A percentile compares a stretch with the other conserved stretches of the same genome.
phyloP scores from a whole-genome alignment of 2,797 vertebrate species.

The Gambelia wislizenii region DNA sequence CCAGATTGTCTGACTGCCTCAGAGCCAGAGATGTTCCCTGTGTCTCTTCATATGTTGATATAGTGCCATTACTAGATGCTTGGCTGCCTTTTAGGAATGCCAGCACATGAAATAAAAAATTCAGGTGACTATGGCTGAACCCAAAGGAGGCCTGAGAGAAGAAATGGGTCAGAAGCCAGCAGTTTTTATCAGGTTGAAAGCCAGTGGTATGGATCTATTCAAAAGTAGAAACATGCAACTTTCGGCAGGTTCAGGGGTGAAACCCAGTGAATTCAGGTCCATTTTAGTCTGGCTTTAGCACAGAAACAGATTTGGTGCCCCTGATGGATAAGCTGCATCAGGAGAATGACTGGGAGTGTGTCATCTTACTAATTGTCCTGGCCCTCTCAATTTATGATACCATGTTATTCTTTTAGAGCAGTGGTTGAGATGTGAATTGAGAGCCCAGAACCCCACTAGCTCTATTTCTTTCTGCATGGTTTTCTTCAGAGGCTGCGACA shows the following conservation, averaged over 20 bases:
- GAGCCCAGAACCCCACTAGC: background rate
- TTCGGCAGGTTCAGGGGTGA: background rate
- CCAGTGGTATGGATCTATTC: background rate
- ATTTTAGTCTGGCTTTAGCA: background rate
- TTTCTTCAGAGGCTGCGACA: background rate
- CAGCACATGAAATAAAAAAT: background rate
- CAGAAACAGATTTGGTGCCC: background rate
- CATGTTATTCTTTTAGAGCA: background rate
- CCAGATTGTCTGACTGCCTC: background rate
- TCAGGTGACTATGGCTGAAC: background rate
- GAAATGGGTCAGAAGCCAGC: background rate
- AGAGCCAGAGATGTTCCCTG: background rate
- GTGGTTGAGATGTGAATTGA: background rate
- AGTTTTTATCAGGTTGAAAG: background rate
- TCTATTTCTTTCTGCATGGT: background rate
- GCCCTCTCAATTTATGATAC: too few relatives aligned
- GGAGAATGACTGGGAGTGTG: background rate
- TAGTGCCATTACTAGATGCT: background rate
- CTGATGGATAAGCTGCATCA: too few relatives aligned
- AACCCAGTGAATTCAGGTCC: background rate
- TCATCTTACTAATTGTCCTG: background rate
- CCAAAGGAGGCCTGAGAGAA: background rate
- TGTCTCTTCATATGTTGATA: background rate
- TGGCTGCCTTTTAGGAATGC: background rate
- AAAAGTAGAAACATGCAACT: too few relatives aligned